These are phyloP conservation scores for Xyrauchen texanus DNA, from an alignment of 2,113 vertebrate species.

Conservation along the genomic window DNA sequence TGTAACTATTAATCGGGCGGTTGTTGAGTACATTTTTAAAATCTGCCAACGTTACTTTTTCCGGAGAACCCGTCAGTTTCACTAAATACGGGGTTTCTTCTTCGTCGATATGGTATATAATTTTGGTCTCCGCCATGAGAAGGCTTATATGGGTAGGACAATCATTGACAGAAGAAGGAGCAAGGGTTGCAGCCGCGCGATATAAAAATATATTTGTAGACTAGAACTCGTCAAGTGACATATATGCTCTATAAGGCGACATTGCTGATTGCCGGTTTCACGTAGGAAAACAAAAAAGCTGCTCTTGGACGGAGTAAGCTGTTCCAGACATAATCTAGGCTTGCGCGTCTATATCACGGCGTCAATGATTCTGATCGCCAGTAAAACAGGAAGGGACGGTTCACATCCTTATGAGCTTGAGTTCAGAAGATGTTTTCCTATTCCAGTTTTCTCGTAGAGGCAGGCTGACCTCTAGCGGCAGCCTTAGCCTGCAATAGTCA, in stretches of 20 bases:
- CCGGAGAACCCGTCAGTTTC: conserved; percentile 89
- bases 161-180: conserved; percentile 74
- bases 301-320: conserved; percentile 51
- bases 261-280: conserved; percentile 47
- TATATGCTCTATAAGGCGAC: conserved; percentile 39
- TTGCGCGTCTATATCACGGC: conserved; percentile 65
- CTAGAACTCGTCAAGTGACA: conserved; percentile 24
- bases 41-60: conserved; percentile 94
- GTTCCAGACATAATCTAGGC: conserved; percentile 71
- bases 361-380: conserved; percentile 70
- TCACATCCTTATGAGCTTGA: conserved; percentile 68
- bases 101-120: conserved; percentile 97
- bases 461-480: conserved; percentile 78
- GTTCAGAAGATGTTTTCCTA: background rate
- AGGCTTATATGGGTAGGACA: conserved; percentile 67
- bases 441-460: conserved; percentile 60
- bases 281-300: conserved; percentile 61
- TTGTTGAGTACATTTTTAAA: conserved; percentile 98
- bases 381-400: conserved; percentile 84
- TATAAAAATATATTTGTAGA: conserved; percentile 50
- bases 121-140: conserved; percentile 98
- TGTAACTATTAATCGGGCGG: conserved; percentile 91
- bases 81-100: conserved; percentile 98
- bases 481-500: background rate
- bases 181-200: conserved; percentile 63